Evolutionary conservation across 2,797 vertebrate species (phyloP).

Genomic region (Yasuhikotakia modesta): DNA sequence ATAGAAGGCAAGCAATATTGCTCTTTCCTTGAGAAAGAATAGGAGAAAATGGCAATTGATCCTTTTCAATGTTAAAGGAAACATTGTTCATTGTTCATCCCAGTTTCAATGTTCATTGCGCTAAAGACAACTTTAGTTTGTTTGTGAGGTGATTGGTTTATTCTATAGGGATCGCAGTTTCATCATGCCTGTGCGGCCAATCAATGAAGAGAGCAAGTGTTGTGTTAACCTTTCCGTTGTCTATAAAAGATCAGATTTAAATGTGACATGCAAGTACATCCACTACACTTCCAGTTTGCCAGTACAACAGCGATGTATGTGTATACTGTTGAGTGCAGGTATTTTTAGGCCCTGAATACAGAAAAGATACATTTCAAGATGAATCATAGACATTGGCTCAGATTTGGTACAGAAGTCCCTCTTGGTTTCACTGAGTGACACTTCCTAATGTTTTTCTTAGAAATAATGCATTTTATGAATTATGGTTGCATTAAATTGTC

Average conservation of each 20-base stretch:
- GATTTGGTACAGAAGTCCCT: not conserved
- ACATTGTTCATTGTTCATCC: too few relatives aligned
- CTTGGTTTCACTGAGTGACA: not conserved
- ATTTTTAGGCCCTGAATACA: slow-evolving; percentile 43
- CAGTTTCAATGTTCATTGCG: too few relatives aligned
- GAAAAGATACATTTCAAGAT: slow-evolving; percentile 10
- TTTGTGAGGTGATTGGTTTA: slow-evolving; percentile 11
- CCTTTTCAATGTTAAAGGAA: not conserved
- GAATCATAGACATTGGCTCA: slow-evolving; percentile 13
- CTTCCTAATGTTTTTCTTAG: too few relatives aligned
- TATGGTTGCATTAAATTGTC: slow-evolving; percentile 14
- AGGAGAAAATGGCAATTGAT: not conserved
- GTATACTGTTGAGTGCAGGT: slow-evolving; percentile 22
- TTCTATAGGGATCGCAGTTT: slow-evolving; percentile 10
- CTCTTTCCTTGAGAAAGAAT: not conserved
- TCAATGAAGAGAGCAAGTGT: slow-evolving; percentile 28
- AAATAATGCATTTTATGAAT: too few relatives aligned
- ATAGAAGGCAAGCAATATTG: not conserved
- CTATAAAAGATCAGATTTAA: slow-evolving; percentile 23
- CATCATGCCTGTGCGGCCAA: slow-evolving; percentile 1
- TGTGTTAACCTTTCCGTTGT: slow-evolving; percentile 15
- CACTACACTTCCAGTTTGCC: not conserved
- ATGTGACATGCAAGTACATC: not conserved
- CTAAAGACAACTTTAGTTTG: slow-evolving; percentile 15
- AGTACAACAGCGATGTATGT: not conserved